Base-by-base conservation (phyloP, 2,113 vertebrate genomes). In the Tretioscincus oriximinensis region DNA sequence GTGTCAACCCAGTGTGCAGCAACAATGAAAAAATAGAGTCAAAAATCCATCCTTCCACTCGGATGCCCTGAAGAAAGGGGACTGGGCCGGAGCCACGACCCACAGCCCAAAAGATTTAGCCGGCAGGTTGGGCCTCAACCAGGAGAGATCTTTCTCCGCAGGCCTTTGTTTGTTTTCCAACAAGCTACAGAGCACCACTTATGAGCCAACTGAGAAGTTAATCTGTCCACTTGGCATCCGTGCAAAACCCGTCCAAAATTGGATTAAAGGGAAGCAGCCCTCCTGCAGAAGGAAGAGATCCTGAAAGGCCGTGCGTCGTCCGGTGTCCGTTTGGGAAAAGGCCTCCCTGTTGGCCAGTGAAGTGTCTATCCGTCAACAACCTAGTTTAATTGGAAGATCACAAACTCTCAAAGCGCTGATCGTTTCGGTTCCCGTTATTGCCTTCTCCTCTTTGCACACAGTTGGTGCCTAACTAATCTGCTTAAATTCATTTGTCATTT, bases 11-110 rank as follows among this genome's bases (percentile, higher is more conserved):
- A n/a, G 5, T 1, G 45, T 12, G 41, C 24, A 22, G 41, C n/a
- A n/a, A n/a, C n/a, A n/a, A n/a, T n/a, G 35, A 90, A 90, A 94
- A 93, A 81, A 92, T 89, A 16, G 35, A 89, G 31, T 29, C 18
- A 74, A 9, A 9, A 66, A 86, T 91, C 92, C 92, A 86, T 9
- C 86, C 65, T 89, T 92, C 91, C 90, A 84, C 90, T 91, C 89
- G 89, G 86, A 82, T 78, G 90, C 90, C 88, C 82, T 83, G 81
- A 91, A 95, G 80, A 79, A 95, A 93, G 78, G 83, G 73, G 0
- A 1, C 73, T 95, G 94, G 95, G 88, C n/a, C 84, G n/a, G 84
- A 86, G 92, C 90, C 94, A 87, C 61, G 16, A 2, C 3, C 11
- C 4, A 75, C 86, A 84, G 94, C 93, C 93, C 92, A 84, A 69